phyloP scores from a whole-genome alignment of 1,140 invertebrate species.

The Zaprionus nigranus region DNA sequence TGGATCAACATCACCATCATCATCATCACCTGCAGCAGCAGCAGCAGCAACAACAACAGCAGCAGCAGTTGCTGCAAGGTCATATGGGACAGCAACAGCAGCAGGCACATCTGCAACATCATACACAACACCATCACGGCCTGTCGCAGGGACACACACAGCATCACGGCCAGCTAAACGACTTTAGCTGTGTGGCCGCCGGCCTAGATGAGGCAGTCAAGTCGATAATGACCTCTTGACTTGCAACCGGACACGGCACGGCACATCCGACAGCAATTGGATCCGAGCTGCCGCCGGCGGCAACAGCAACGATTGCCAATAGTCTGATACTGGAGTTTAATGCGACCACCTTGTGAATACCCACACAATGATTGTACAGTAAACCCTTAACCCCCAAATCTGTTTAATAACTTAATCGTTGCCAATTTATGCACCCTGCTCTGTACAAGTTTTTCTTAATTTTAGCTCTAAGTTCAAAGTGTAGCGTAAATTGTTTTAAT shows the following conservation, averaged over 20 bases:
- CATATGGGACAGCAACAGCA: slow-evolving; percentile 51
- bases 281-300: slow-evolving; percentile 39
- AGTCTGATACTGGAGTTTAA: slow-evolving; percentile 82
- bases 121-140: slow-evolving; percentile 57
- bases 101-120: slow-evolving; percentile 62
- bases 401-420: neutral
- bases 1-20: slow-evolving; percentile 69
- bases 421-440: slow-evolving; percentile 39
- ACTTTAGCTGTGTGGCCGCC: slow-evolving; percentile 77
- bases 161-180: slow-evolving; percentile 67
- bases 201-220: slow-evolving; percentile 81
- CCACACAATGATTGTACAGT: slow-evolving; percentile 63
- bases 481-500: slow-evolving; percentile 71
- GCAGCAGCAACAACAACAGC: slow-evolving; percentile 53
- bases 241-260: slow-evolving; percentile 39
- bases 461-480: slow-evolving; percentile 62
- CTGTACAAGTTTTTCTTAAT: slow-evolving; percentile 54
- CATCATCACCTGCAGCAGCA: slow-evolving; percentile 63
- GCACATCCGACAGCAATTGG: slow-evolving; percentile 21
- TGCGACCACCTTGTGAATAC: slow-evolving; percentile 71
- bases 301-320: slow-evolving; percentile 48
- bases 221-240: slow-evolving; percentile 84
- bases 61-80: slow-evolving; percentile 61
- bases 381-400: slow-evolving; percentile 25
- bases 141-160: slow-evolving; percentile 52